Evolutionary conservation across 2,888 invertebrate species (phyloP).

Genomic region (Iphiclides podalirius): DNA sequence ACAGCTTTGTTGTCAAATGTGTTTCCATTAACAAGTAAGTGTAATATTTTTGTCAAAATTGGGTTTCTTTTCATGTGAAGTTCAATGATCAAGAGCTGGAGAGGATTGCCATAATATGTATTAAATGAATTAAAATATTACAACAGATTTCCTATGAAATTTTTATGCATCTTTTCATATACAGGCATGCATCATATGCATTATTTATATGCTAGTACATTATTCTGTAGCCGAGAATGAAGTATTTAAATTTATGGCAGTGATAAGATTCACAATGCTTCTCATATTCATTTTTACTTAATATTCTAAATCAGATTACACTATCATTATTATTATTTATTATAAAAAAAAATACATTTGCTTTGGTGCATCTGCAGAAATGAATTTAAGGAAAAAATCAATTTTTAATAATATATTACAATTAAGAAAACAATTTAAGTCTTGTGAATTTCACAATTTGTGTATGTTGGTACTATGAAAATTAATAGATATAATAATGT

Average conservation of each 20-base stretch:
- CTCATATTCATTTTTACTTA: neutral
- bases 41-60: too few relatives aligned
- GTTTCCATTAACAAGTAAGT: neutral
- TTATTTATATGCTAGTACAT: too few relatives aligned
- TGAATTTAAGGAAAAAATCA: neutral
- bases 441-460: too few relatives aligned
- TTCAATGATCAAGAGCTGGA: too few relatives aligned
- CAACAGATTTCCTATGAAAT: neutral
- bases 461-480: too few relatives aligned
- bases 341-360: neutral
- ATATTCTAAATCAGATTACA: conserved; percentile 7
- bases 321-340: neutral
- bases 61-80: too few relatives aligned
- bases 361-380: neutral
- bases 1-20: neutral
- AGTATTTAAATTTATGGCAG: conserved; percentile 9
- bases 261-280: neutral
- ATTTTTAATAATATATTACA: neutral
- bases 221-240: neutral
- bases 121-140: neutral
- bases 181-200: neutral
- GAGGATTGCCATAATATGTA: neutral
- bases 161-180: neutral
- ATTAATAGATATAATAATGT: too few relatives aligned
- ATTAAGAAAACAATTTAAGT: too few relatives aligned